Conservation (phyloP, 2,888 invertebrate species). For the Biston stratarius region DNA sequence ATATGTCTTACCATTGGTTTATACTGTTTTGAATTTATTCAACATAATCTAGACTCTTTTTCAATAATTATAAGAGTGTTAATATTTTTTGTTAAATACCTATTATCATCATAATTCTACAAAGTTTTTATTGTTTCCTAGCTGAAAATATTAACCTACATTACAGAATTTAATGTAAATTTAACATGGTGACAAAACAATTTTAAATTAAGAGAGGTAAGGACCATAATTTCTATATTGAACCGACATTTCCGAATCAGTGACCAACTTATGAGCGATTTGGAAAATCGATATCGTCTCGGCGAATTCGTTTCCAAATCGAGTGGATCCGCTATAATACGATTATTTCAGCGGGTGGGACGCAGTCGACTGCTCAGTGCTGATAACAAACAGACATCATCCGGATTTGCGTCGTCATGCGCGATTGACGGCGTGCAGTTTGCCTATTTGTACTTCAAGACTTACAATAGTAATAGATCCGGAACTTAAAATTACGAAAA, state of each 20-base stretch:
- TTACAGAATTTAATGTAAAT: no score
- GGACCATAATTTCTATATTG: not conserved
- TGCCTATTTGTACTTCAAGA: conserved; percentile 14
- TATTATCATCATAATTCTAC: not conserved
- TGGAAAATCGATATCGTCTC: conserved; percentile 35
- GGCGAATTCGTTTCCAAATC: conserved; percentile 58
- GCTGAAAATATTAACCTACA: no score
- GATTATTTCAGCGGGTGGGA: conserved; percentile 70
- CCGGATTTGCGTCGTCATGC: conserved; percentile 86
- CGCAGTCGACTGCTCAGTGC: conserved; percentile 78
- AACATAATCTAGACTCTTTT: not conserved
- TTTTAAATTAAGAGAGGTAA: no score
- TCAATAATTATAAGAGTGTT: not conserved
- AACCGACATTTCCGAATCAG: conserved; percentile 16
- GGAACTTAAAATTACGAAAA: not conserved
- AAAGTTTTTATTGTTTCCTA: no score
- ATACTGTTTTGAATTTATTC: conserved; percentile 3
- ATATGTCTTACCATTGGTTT: conserved; percentile 26
- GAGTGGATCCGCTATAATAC: conserved; percentile 73
- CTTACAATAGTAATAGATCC: not conserved
- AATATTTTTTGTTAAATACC: not conserved
- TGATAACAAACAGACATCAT: conserved; percentile 86
- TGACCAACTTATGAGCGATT: conserved; percentile 26
- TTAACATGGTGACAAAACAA: no score
- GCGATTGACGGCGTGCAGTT: conserved; percentile 52